Evolutionary conservation across 2,888 invertebrate species (phyloP).

Genomic region (Mythimna loreyi): DNA sequence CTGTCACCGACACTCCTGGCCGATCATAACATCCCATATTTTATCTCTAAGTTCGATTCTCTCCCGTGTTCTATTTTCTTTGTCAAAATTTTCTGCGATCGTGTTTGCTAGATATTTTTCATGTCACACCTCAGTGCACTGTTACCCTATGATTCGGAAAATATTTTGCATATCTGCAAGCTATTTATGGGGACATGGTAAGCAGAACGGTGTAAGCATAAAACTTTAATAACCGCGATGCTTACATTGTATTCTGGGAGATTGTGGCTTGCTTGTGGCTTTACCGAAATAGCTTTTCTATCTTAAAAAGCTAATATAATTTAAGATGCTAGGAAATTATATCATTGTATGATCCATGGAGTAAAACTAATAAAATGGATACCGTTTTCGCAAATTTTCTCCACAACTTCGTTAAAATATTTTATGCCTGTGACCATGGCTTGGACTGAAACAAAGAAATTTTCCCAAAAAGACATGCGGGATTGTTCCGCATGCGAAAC

Average conservation of each 20-base stretch:
- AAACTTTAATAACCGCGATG: background rate
- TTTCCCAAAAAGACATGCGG: no score
- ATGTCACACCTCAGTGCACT: constrained; percentile 40
- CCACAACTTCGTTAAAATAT: background rate
- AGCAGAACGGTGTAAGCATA: background rate
- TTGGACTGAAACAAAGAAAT: no score
- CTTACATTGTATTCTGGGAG: background rate
- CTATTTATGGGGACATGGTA: background rate
- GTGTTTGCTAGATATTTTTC: constrained; percentile 44
- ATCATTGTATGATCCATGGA: background rate
- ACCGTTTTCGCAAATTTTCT: no score
- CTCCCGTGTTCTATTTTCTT: constrained; percentile 53
- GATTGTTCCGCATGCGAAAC: no score
- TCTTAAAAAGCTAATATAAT: background rate
- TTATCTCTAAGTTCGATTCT: constrained; percentile 52
- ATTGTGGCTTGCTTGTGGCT: background rate
- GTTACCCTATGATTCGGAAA: constrained; percentile 28
- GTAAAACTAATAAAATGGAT: background rate
- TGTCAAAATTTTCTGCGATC: constrained; percentile 46
- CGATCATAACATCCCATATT: constrained; percentile 61
- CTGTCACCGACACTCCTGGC: constrained; percentile 60
- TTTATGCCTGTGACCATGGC: no score
- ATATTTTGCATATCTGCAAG: constrained; percentile 13
- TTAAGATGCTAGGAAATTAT: background rate
- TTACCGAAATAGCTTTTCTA: background rate